Base-by-base conservation (phyloP, 2,113 vertebrate genomes). In the Nothoprocta pentlandii region DNA sequence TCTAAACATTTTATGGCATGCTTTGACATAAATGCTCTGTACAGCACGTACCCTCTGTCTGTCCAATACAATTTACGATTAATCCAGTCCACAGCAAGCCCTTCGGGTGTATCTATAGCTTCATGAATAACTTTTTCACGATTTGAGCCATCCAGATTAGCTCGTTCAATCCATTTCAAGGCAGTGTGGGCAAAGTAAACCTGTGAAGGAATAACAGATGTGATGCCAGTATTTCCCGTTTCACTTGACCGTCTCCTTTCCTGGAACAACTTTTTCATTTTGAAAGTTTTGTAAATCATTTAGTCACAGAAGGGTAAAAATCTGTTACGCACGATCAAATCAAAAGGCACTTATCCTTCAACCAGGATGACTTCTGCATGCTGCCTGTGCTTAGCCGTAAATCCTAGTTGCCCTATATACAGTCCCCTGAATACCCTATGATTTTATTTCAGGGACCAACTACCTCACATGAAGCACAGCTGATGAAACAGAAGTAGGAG, bases 41-140 rank as follows among this genome's bases (percentile, higher is more conserved):
- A 41, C 70, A 84, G 74, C 87, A 85, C 94, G 39, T 97, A 99
- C 99, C 98, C 97, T 96, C 92, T 97, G 92, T 99, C 98, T 39
- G 99, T 99, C 99, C 99, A 99, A 86, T 99, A 99, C 76, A 99
- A 92, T 96, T 97, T 98, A 41, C 98, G 98, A 92, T 98, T 97
- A 88, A 99, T 95, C 98, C 99, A 99, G 96, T 99, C 99, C 39
- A 99, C 87, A 5, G 98, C 97, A 71, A 99, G 97, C 46, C 98
- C 98, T 93, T 99, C 98, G 4, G 98, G 98, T 21, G 62, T 96
- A 66, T 97, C 97, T 62, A 98, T 54, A 69, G 86, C 97, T 77
- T 97, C 97, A 23, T 95, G 95, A 62, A 99, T 91, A 34, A 99
- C 77, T 82, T 98, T 96, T 68, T 98, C 98, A 85, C 98, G 96